Evolutionary conservation across 2,797 vertebrate genomes (phyloP).

Genomic region (Rhabdomys pumilio): DNA sequence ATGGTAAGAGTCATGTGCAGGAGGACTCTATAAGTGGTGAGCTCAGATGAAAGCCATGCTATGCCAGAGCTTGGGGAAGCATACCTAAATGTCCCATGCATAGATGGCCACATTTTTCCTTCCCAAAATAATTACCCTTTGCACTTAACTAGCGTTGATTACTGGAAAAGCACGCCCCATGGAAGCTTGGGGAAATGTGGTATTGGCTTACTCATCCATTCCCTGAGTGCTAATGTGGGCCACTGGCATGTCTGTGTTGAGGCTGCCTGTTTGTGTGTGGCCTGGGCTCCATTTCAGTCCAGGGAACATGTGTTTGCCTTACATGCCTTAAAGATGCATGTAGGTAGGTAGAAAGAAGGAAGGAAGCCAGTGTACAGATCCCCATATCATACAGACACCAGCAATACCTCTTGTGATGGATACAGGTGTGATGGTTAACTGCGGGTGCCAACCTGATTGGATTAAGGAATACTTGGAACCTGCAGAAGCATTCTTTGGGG

Average conservation of each 20-base stretch:
- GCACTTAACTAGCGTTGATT: neutral
- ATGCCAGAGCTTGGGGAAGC: neutral
- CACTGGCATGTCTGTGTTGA: accelerated
- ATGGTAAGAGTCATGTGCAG: accelerated
- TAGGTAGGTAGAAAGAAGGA: neutral
- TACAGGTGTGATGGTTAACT: neutral
- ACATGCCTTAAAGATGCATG: neutral
- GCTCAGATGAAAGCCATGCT: neutral
- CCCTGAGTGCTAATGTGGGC: neutral
- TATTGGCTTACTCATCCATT: neutral
- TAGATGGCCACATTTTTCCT: neutral
- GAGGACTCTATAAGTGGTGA: neutral
- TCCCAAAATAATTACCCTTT: neutral
- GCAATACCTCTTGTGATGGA: neutral
- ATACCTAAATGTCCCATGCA: neutral
- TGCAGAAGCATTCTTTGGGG: neutral
- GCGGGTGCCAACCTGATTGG: neutral
- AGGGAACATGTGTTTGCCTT: neutral
- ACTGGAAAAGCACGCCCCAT: neutral
- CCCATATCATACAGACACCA: neutral
- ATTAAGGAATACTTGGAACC: neutral
- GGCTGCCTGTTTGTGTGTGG: neutral
- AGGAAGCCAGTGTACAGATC: neutral
- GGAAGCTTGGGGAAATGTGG: neutral
- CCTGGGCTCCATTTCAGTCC: neutral